Conservation (phyloP, 2,888 invertebrate species). For the Metallyticus violacea region DNA sequence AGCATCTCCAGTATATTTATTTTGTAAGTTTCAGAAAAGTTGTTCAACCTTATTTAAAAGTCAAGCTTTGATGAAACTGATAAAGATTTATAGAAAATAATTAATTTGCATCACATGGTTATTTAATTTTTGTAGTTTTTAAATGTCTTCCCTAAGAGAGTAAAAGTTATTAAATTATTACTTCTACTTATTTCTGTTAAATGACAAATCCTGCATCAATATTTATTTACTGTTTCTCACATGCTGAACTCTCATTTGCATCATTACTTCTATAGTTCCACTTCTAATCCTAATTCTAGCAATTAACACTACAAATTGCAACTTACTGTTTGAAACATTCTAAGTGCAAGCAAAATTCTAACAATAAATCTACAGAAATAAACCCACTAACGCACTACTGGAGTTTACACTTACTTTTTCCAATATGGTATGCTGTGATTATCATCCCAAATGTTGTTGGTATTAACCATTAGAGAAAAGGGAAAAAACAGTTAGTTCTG, state of each 20-base stretch:
- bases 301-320: background rate
- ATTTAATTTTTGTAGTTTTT: background rate
- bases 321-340: background rate
- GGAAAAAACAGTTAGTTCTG: conserved; percentile 30
- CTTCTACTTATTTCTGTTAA: background rate
- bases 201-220: background rate
- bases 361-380: background rate
- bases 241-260: background rate
- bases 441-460: conserved; percentile 20
- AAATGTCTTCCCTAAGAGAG: background rate
- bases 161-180: background rate
- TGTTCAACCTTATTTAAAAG: no score
- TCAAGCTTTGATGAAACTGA: no score
- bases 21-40: no score
- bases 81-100: no score
- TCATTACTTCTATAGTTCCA: background rate
- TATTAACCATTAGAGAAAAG: conserved; percentile 24
- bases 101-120: no score
- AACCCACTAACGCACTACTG: background rate
- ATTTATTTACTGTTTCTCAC: background rate
- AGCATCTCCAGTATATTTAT: no score
- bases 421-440: conserved; percentile 52
- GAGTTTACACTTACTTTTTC: conserved; percentile 51
- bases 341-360: background rate
- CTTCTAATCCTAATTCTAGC: background rate